These are phyloP conservation scores for Pterocles gutturalis DNA, from an alignment of 2,113 vertebrate genomes.

Conservation along the genomic window DNA sequence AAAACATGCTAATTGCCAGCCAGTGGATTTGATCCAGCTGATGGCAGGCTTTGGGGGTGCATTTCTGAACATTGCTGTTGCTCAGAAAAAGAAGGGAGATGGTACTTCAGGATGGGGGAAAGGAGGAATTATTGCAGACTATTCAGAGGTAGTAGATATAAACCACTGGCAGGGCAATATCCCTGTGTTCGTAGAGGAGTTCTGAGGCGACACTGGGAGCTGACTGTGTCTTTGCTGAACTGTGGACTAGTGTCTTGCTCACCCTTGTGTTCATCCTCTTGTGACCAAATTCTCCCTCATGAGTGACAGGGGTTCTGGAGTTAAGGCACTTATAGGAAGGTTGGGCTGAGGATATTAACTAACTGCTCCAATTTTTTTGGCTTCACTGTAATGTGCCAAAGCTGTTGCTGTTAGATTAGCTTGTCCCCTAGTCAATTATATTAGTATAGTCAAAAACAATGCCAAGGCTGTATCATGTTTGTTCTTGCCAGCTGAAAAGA, in stretches of 20 bases:
- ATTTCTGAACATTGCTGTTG: background rate
- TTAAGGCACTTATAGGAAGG: background rate
- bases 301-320: conserved; percentile 18
- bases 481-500: conserved; percentile 16
- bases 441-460: conserved; percentile 32
- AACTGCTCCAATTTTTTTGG: background rate
- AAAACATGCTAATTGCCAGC: background rate
- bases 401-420: conserved; percentile 47
- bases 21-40: background rate
- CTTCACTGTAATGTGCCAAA: conserved; percentile 17
- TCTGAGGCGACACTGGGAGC: background rate
- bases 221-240: background rate
- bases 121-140: background rate
- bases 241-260: background rate
- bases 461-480: background rate
- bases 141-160: background rate
- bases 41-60: background rate
- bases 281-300: background rate
- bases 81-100: background rate
- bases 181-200: rapidly evolving
- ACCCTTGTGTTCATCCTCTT: background rate
- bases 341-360: conserved; percentile 32
- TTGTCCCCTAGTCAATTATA: conserved; percentile 1
- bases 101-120: background rate
- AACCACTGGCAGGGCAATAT: background rate